phyloP scores from a whole-genome alignment of 2,888 invertebrate genomes.

The Caenorhabditis afra region DNA sequence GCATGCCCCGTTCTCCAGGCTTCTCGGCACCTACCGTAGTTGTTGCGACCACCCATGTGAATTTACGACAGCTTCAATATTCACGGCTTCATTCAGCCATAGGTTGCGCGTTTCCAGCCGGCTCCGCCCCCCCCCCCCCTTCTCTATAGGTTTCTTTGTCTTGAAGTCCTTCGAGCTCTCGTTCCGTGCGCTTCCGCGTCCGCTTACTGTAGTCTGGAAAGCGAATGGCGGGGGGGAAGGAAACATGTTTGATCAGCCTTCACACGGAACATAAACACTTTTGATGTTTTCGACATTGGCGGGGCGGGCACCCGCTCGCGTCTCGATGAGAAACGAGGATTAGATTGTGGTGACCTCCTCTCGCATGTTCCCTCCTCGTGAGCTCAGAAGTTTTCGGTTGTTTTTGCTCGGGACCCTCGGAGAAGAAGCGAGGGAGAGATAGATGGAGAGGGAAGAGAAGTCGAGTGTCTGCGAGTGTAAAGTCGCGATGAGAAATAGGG shows the following conservation, averaged over 20 bases:
- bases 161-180: conserved; percentile 1
- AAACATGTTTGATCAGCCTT: conserved; percentile 50
- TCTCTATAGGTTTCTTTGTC: too few species aligned
- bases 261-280: conserved; percentile 51
- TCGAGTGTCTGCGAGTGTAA: conserved; percentile 26
- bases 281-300: conserved; percentile 56
- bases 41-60: background rate
- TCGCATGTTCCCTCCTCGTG: conserved; percentile 36
- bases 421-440: background rate
- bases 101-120: background rate
- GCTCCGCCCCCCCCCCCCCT: background rate
- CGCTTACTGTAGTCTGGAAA: background rate
- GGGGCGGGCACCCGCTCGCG: conserved; percentile 32
- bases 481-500: conserved; percentile 22
- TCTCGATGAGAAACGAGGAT: conserved; percentile 52
- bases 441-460: background rate
- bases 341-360: conserved; percentile 51
- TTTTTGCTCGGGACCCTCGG: conserved; percentile 29
- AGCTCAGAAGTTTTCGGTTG: conserved; percentile 54
- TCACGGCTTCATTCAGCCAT: background rate
- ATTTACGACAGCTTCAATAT: background rate
- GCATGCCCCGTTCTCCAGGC: background rate
- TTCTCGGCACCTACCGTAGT: conserved; percentile 11
- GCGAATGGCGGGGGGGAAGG: background rate
- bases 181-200: background rate